Conservation (phyloP, 2,888 invertebrate species). For the Villa cingulata region DNA sequence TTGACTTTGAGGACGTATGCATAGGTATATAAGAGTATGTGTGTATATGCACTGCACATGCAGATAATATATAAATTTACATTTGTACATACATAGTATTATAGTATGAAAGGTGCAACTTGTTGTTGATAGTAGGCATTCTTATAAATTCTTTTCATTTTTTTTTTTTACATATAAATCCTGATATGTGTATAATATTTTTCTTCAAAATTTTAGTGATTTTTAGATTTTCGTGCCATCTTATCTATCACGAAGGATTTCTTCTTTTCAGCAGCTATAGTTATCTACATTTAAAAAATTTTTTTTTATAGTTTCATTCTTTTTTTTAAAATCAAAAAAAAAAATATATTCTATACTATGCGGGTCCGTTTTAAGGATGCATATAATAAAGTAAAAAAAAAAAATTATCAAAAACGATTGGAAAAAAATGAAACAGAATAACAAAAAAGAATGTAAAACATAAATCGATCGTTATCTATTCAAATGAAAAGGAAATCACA, state of each 20-base stretch:
- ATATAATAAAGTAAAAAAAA: neutral
- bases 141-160: slow-evolving; percentile 1
- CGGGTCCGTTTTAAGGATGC: neutral
- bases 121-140: slow-evolving; percentile 10
- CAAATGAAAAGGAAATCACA: neutral
- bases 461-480: neutral
- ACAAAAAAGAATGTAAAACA: neutral
- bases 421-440: neutral
- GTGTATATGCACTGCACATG: no score
- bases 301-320: no score
- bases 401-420: neutral
- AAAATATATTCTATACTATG: neutral
- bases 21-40: no score
- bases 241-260: neutral
- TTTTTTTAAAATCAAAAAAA: no score
- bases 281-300: no score
- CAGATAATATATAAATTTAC: no score
- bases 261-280: no score
- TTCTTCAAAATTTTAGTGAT: slow-evolving; percentile 6
- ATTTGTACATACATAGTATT: no score
- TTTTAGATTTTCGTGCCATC: slow-evolving; percentile 10
- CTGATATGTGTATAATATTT: neutral
- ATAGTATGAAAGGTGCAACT: slow-evolving; percentile 10
- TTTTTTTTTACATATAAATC: neutral
- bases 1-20: no score